phyloP scores from a whole-genome alignment of 2,113 vertebrate species.

The Hydropotes inermis region DNA sequence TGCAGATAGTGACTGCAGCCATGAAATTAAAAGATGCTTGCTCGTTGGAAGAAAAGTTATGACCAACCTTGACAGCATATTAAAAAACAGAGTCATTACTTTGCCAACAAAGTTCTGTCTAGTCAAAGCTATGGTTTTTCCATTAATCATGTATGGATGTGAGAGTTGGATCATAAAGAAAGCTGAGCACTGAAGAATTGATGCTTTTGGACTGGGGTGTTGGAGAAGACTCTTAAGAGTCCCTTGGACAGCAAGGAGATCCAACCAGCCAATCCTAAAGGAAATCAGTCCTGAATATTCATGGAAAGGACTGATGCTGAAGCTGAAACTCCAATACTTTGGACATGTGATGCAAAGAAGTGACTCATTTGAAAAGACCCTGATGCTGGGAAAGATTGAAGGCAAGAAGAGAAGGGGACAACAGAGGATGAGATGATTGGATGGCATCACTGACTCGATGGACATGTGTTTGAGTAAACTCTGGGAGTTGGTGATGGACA shows the following conservation, averaged over 20 bases:
- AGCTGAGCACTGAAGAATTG: neutral
- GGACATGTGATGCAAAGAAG: neutral
- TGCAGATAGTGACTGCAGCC: neutral
- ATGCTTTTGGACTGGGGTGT: neutral
- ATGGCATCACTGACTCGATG: neutral
- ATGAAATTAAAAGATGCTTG: neutral
- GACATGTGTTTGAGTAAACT: neutral
- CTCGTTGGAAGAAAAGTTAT: neutral
- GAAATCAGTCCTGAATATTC: neutral
- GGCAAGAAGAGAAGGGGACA: neutral
- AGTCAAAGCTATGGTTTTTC: neutral
- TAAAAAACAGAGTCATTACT: neutral
- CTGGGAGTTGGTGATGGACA: neutral
- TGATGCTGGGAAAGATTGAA: neutral
- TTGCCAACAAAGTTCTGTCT: neutral
- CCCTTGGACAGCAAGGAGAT: neutral
- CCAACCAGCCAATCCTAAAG: neutral
- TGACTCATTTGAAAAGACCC: neutral
- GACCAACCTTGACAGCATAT: rapidly evolving
- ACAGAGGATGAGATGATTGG: neutral
- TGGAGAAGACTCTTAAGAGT: neutral
- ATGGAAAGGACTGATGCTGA: neutral
- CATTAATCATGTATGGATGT: neutral
- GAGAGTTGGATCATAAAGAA: neutral
- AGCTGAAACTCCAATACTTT: neutral